Percentiles rank a stretch among this genome's conserved stretches.
Evolutionary conservation across 2,113 vertebrate genomes (phyloP).

Genomic region (Tichodroma muraria): DNA sequence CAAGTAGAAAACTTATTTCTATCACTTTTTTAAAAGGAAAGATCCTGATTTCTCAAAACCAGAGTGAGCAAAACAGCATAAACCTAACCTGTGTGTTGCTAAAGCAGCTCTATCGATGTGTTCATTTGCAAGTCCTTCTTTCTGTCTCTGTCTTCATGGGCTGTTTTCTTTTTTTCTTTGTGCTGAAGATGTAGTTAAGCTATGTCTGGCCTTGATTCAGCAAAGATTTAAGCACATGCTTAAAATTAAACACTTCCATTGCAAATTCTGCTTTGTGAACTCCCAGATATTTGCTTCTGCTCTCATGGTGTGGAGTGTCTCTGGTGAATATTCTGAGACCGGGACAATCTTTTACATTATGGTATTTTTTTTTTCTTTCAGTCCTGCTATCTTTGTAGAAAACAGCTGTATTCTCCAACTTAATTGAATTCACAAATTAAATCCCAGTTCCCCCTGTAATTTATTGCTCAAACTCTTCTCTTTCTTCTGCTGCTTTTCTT

Average conservation of each 20-base stretch:
- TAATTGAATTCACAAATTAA: slow-evolving; percentile 34
- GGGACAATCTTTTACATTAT: background rate
- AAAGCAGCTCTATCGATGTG: background rate
- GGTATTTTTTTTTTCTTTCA: background rate
- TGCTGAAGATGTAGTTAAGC: background rate
- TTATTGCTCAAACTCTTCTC: background rate
- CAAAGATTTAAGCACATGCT: background rate
- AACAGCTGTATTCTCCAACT: slow-evolving; percentile 7
- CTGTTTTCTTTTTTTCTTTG: background rate
- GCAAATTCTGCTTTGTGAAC: background rate
- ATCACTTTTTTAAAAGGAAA: background rate
- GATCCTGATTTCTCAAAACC: background rate
- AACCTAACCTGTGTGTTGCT: background rate
- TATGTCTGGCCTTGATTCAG: background rate
- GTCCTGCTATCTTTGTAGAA: background rate
- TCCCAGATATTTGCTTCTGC: slow-evolving; percentile 9
- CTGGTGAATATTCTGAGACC: background rate
- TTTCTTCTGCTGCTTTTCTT: background rate
- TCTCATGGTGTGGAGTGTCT: background rate
- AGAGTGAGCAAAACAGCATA: background rate
- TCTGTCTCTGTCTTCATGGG: background rate
- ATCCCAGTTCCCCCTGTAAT: slow-evolving; percentile 3
- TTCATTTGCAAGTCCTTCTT: background rate
- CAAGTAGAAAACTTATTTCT: background rate
- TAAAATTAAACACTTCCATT: slow-evolving; percentile 33